These are phyloP conservation scores for Pseudochromis fuscus DNA, from an alignment of 2,797 vertebrate species.

Conservation along the genomic window DNA sequence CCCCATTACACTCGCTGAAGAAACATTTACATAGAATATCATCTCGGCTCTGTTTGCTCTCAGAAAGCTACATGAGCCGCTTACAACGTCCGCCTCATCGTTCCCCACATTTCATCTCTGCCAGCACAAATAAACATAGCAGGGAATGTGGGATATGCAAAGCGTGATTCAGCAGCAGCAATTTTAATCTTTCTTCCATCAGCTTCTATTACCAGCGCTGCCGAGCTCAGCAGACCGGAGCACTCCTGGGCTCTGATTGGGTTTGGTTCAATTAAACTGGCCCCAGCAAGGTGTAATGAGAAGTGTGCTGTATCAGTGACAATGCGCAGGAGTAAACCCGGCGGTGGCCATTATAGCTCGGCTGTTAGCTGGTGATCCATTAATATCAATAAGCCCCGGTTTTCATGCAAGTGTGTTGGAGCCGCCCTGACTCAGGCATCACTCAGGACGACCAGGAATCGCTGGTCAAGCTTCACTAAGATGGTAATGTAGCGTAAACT, in stretches of 20 bases:
- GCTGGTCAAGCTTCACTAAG: background rate
- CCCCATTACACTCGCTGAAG: conserved; percentile 59
- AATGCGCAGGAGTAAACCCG: conserved; percentile 34
- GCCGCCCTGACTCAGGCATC: conserved; percentile 21
- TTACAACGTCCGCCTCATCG: conserved; percentile 21
- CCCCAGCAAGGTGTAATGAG: conserved; percentile 67
- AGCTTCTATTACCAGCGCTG: conserved; percentile 58
- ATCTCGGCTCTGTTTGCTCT: conserved; percentile 50
- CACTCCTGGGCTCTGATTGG: conserved; percentile 67
- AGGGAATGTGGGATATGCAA: conserved; percentile 41
- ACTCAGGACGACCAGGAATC: conserved; percentile 14
- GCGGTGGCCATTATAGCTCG: conserved; percentile 30
- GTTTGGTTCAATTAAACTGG: conserved; percentile 73
- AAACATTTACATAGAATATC: conserved; percentile 65
- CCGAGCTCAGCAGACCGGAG: conserved; percentile 53
- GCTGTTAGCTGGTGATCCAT: conserved; percentile 49
- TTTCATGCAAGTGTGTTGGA: conserved; percentile 28
- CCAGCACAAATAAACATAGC: conserved; percentile 49
- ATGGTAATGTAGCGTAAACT: background rate
- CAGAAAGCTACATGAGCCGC: conserved; percentile 32
- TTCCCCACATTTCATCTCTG: conserved; percentile 60
- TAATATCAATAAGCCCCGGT: conserved; percentile 52
- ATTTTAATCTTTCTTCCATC: conserved; percentile 78
- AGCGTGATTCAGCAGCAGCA: conserved; percentile 56
- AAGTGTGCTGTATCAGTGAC: conserved; percentile 58